Evolutionary conservation across 2,113 vertebrate genomes (phyloP).

Genomic region (Onychostoma macrolepis): DNA sequence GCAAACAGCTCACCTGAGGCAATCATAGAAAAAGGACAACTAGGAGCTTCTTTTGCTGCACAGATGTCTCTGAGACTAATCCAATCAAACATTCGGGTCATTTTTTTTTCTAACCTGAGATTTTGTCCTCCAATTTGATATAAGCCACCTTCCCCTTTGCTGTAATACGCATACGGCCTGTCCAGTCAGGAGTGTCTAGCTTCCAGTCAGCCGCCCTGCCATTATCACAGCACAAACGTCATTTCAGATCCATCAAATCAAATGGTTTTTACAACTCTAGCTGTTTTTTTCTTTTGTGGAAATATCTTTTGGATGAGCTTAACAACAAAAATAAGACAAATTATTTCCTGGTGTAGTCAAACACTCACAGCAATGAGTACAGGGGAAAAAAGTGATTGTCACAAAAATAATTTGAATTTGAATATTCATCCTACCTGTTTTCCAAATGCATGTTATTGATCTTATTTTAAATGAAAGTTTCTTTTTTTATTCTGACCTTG

Average conservation of each 20-base stretch:
- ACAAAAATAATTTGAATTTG: neutral
- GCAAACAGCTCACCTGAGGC: constrained; percentile 84
- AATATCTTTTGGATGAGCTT: no score
- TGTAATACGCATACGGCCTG: constrained; percentile 90
- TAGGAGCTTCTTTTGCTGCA: neutral
- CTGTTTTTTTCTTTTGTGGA: neutral
- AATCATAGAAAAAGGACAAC: neutral
- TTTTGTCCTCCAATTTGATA: constrained; percentile 94
- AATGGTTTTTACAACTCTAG: no score
- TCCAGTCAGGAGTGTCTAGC: constrained; percentile 95
- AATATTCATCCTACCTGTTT: neutral
- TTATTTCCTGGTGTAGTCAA: neutral
- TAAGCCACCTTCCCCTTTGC: constrained; percentile 92
- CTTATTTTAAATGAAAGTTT: neutral
- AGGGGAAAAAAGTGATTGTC: neutral
- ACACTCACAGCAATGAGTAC: neutral
- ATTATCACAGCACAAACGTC: constrained; percentile 37
- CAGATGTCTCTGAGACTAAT: neutral
- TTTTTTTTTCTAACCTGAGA: constrained; percentile 81
- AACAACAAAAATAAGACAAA: neutral
- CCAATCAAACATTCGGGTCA: neutral
- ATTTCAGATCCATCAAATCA: neutral
- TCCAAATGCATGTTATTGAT: neutral
- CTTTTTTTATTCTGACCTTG: neutral
- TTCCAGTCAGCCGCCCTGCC: constrained; percentile 98